Conservation (phyloP, 2,113 vertebrate species). For the Psilopogon haemacephalus region DNA sequence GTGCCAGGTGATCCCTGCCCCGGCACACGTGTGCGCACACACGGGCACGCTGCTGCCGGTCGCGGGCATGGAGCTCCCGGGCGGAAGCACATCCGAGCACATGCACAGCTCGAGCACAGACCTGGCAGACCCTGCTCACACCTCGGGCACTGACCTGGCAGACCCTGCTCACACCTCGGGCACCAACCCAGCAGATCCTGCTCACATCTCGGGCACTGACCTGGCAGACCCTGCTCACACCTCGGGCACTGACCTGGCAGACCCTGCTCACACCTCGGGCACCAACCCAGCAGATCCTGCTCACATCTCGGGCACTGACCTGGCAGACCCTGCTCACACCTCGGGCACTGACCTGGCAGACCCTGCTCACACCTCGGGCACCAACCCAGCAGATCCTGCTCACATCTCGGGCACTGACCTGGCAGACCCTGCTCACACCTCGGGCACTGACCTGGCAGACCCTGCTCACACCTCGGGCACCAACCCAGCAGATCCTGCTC, state of each 20-base stretch:
- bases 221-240: background rate
- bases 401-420: background rate
- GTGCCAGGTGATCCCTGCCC: background rate
- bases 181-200: fast-evolving
- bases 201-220: background rate
- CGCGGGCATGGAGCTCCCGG: background rate
- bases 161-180: background rate
- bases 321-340: background rate
- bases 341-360: fast-evolving
- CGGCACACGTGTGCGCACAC: background rate
- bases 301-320: background rate
- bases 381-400: fast-evolving
- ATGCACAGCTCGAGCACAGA: background rate
- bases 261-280: background rate
- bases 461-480: background rate
- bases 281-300: fast-evolving
- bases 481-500: fast-evolving
- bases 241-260: fast-evolving
- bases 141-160: fast-evolving
- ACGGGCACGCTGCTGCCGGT: fast-evolving
- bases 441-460: fast-evolving
- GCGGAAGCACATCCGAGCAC: fast-evolving
- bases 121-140: no score
- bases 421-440: background rate
- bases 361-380: background rate